These are phyloP conservation scores for Catocala sponsa DNA, from an alignment of 2,888 invertebrate species.

Conservation along the genomic window DNA sequence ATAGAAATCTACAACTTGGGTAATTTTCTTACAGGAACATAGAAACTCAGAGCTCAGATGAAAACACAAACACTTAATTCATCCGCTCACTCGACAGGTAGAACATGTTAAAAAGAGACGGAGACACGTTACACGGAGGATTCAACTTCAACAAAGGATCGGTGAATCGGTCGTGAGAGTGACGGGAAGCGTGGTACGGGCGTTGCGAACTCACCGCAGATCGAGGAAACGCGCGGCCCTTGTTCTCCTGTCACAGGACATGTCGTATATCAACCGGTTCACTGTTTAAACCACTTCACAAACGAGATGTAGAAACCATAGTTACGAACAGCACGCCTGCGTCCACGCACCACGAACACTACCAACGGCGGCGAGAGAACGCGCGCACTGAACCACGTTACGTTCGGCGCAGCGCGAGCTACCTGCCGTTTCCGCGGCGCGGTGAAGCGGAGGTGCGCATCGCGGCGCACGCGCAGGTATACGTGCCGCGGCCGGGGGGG, in stretches of 20 bases:
- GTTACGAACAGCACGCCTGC: constrained; percentile 74
- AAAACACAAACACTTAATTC: constrained; percentile 67
- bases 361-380: constrained; percentile 86
- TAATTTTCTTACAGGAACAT: constrained; percentile 32
- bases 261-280: constrained; percentile 76
- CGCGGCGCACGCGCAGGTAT: constrained; percentile 82
- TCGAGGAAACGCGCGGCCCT: constrained; percentile 85
- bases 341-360: constrained; percentile 83
- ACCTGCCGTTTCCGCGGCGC: constrained; percentile 82
- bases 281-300: constrained; percentile 81
- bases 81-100: constrained; percentile 68
- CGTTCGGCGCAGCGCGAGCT: constrained; percentile 72
- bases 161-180: constrained; percentile 61
- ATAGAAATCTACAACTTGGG: constrained; percentile 19
- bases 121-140: constrained; percentile 79
- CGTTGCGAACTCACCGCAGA: constrained; percentile 84
- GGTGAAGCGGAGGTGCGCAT: constrained; percentile 84
- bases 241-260: constrained; percentile 87
- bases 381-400: constrained; percentile 83
- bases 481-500: constrained; percentile 60
- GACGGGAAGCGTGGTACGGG: constrained; percentile 76
- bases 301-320: constrained; percentile 78
- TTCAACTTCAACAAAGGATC: constrained; percentile 83
- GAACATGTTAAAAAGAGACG: constrained; percentile 81
- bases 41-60: constrained; percentile 26